Conservation (phyloP, 1,140 invertebrate species). For the Sweltsa coloradensis region DNA sequence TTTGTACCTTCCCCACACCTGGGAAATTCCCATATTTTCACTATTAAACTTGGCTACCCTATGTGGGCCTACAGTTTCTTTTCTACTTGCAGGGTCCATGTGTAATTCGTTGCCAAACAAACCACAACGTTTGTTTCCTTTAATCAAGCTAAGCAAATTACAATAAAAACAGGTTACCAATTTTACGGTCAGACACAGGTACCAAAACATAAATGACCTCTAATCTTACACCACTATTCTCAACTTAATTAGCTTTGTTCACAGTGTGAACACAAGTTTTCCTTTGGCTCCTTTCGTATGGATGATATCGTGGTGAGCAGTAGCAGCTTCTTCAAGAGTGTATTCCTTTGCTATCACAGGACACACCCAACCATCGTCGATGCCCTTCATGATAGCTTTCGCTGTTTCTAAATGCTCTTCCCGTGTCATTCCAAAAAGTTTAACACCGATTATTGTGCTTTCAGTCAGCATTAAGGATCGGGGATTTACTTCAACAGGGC, state of each 20-base stretch:
- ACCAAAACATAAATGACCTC: too few relatives aligned
- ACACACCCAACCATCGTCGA: conserved; percentile 32
- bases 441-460: conserved; percentile 32
- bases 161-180: too few relatives aligned
- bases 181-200: too few relatives aligned
- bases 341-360: conserved; percentile 35
- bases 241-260: conserved; percentile 1
- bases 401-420: conserved; percentile 32
- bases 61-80: too few relatives aligned
- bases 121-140: too few relatives aligned
- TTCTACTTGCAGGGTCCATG: too few relatives aligned
- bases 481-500: conserved; percentile 35
- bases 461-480: conserved; percentile 38
- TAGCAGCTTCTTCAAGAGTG: conserved; percentile 27
- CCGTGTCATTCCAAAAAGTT: conserved; percentile 28
- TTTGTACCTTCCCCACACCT: too few relatives aligned
- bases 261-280: conserved; percentile 25
- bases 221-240: too few relatives aligned
- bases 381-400: conserved; percentile 26
- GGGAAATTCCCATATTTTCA: too few relatives aligned
- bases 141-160: too few relatives aligned
- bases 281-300: conserved; percentile 22
- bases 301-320: conserved; percentile 28
- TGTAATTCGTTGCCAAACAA: too few relatives aligned
- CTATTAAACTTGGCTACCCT: too few relatives aligned